Base-by-base conservation (phyloP, 2,113 vertebrate species). In the Nycticebus coucang region DNA sequence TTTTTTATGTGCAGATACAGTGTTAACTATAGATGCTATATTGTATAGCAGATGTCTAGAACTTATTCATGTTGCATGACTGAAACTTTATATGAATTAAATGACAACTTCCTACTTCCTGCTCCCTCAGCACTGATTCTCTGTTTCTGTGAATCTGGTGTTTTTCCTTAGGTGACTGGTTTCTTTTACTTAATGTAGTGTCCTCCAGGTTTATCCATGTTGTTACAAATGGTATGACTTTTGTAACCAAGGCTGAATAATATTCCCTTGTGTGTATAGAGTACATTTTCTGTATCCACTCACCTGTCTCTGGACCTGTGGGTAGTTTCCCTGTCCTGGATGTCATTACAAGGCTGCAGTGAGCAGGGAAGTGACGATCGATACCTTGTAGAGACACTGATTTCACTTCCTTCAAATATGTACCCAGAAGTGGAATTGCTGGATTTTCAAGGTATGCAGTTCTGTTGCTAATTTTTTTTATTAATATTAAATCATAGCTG, bases 201-300 rank as follows among this genome's bases (percentile, higher is more conserved):
- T 78, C 13, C n/a, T 17, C 14, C 41, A 37, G 15, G n/a, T 37
- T 71, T 19, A 64, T 15, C 21, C 21, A 4, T 21, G 7, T 86
- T 72, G 50, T 81, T 35, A 71, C 2, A 28, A 74, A 71, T 33
- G 19, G 74, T 9, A 19, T 2, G 19, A 62, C 72, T 22, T 71
- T 21, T 53, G n/a, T n/a, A n/a, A n/a, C 19, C 19, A 13, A 55
- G 28, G 19, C 15, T 30, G 45, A 10, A 10, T 37, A 50, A 18
- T 24, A 55, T 7, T 21, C 28, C n/a, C 15, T 59, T 22, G 3
- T 14, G n/a, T 7, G 2, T 8, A 4, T 15, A n/a, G 4, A 13
- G 10, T 24, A 50, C 14, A 4, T 72, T 71, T 53, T 90, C 30
- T 53, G 41, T 30, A 50, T 35, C n/a, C 28, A 45, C 4, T 87